Base-by-base conservation (phyloP, 2,797 vertebrate genomes). In the Lacerta agilis region DNA sequence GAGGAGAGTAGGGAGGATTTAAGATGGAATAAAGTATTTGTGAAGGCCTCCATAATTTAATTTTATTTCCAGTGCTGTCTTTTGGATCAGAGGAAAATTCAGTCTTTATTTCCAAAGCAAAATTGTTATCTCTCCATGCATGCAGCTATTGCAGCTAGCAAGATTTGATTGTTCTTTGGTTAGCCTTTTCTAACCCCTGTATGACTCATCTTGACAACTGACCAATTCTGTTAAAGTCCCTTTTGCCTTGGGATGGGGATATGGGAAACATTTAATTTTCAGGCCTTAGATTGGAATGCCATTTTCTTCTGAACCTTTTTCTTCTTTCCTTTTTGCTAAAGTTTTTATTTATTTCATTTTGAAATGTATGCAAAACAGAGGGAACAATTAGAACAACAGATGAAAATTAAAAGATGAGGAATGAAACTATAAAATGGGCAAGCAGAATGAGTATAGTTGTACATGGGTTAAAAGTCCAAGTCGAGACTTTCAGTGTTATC, bases 181-280 rank as follows among this genome's bases (percentile, higher is more conserved):
- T 90, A 92, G 91, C 29, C 78, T 88, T 91, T 93, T 71, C 77
- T 79, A 92, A 87, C 79, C 36, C 76, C 82, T 76, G 61, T 71
- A 20, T 92, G 92, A 94, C 83, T 95, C 91, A 94, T 96, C 86
- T 93, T 86, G 29, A 95, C 92, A 94, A 90, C 71, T 94, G 89
- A 93, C 43, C 83, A 78, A 91, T 87, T 75, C 43, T 83, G 79
- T 89, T 82, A 91, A 85, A 90, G 23, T 43, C 79, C 69, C 86
- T 87, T 0, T 5, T 75, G 49, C 76, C 73, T 29, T 15, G 25
- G 23, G 77, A 33, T 72, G 49, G 45, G 45, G 15, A 18, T 29
- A 17, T 64, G 88, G 83, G 87, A 85, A 91, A 90, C 45, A 41
- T 90, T 86, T 91, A 8, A 69, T 91, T 86, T 55, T 87, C 80